A percentile compares a stretch with the other conserved stretches of the same genome.
phyloP scores from a whole-genome alignment of 2,888 invertebrate species.

The Deilephila elpenor region DNA sequence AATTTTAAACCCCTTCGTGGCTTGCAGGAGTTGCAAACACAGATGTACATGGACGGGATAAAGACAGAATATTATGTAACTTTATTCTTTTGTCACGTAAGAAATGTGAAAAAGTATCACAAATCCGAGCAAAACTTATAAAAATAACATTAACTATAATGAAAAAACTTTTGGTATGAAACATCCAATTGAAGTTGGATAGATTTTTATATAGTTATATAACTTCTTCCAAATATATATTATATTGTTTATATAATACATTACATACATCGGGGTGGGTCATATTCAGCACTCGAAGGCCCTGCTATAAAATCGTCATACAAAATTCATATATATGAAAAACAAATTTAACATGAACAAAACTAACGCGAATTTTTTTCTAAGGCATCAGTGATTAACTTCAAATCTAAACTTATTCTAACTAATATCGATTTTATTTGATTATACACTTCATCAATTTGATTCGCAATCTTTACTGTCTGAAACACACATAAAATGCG shows the following conservation, averaged over 20 bases:
- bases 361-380: not conserved
- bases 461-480: no score
- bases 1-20: no score
- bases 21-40: no score
- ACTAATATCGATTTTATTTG: no score
- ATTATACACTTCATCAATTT: no score
- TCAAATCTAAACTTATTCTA: no score
- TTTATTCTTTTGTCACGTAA: not conserved
- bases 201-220: constrained; percentile 44
- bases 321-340: not conserved
- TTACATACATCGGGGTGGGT: constrained; percentile 41
- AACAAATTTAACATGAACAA: not conserved
- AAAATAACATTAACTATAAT: constrained; percentile 42
- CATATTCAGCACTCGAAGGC: constrained; percentile 28
- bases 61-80: not conserved
- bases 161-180: constrained; percentile 65
- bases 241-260: constrained; percentile 12
- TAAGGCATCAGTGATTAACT: not conserved
- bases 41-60: no score
- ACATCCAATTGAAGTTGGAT: constrained; percentile 76
- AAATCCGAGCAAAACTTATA: constrained; percentile 24
- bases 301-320: not conserved
- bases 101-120: constrained; percentile 16
- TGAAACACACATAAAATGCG: no score
- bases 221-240: constrained; percentile 29